These are phyloP conservation scores for Uromys caudimaculatus DNA, from an alignment of 2,797 vertebrate genomes.

Conservation along the genomic window DNA sequence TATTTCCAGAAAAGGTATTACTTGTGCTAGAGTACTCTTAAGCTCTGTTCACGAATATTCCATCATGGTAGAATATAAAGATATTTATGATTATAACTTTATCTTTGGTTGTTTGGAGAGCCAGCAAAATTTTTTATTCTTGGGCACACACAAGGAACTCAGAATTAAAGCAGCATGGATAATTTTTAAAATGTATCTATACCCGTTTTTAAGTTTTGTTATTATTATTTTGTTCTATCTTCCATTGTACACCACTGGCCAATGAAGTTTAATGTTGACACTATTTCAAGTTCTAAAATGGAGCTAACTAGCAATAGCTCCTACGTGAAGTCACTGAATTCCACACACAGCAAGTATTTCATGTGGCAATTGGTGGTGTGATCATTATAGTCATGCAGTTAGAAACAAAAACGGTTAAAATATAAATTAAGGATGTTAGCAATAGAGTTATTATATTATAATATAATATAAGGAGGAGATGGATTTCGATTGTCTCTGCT, in stretches of 20 bases:
- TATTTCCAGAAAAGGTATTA: not conserved
- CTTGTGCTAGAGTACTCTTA: not conserved
- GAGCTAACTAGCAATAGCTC: not conserved
- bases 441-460: conserved; percentile 31
- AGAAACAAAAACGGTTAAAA: not conserved
- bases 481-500: conserved; percentile 50
- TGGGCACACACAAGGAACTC: not conserved
- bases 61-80: not conserved
- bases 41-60: not conserved
- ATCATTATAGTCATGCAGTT: not conserved
- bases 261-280: not conserved
- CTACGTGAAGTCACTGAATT: not conserved
- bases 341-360: not conserved
- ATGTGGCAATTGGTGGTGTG: not conserved
- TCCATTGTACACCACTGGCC: not conserved
- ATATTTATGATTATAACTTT: not conserved
- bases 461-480: no score
- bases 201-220: not conserved
- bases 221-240: not conserved
- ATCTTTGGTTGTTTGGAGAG: not conserved
- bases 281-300: not conserved
- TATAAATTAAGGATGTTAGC: not conserved
- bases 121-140: not conserved
- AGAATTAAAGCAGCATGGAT: not conserved
- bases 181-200: not conserved